Conservation (phyloP, 2,888 invertebrate genomes). For the Drosophila cognata region DNA sequence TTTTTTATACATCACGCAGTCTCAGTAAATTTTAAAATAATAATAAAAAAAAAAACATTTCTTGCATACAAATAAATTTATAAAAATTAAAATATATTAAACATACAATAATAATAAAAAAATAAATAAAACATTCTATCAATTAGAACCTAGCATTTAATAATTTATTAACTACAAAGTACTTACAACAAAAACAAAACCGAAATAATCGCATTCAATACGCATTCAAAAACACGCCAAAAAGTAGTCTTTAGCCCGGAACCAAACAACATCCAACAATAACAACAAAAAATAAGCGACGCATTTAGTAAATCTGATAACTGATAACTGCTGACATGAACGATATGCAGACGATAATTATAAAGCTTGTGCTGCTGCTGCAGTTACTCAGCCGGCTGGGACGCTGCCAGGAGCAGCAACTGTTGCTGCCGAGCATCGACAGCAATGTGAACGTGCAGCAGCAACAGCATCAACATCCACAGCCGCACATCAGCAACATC, state of each 20-base stretch:
- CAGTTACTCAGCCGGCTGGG: conserved; percentile 55
- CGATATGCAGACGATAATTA: conserved; percentile 44
- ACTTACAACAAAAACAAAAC: conserved; percentile 52
- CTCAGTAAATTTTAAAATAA: conserved; percentile 16
- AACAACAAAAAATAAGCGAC: conserved; percentile 4
- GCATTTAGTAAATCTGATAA: conserved; percentile 43
- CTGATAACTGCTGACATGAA: conserved; percentile 13
- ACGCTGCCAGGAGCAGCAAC: conserved; percentile 56
- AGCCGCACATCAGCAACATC: conserved; percentile 44
- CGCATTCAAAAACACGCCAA: conserved; percentile 66
- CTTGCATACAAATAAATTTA: conserved; percentile 31
- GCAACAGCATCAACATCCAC: conserved; percentile 35
- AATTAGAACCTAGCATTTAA: conserved; percentile 62
- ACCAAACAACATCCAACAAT: conserved; percentile 34
- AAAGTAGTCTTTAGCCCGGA: conserved; percentile 68
- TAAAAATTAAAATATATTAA: conserved; percentile 16
- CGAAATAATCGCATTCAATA: conserved; percentile 32
- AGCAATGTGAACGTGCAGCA: conserved; percentile 41
- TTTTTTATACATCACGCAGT: conserved; percentile 46
- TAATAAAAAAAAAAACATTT: conserved; percentile 12
- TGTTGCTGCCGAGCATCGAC: conserved; percentile 56
- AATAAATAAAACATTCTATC: conserved; percentile 43
- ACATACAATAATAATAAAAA: conserved; percentile 30
- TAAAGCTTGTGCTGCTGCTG: conserved; percentile 47
- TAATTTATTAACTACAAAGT: conserved; percentile 75